Conservation (phyloP, 2,113 vertebrate genomes). For the Pterocles gutturalis region DNA sequence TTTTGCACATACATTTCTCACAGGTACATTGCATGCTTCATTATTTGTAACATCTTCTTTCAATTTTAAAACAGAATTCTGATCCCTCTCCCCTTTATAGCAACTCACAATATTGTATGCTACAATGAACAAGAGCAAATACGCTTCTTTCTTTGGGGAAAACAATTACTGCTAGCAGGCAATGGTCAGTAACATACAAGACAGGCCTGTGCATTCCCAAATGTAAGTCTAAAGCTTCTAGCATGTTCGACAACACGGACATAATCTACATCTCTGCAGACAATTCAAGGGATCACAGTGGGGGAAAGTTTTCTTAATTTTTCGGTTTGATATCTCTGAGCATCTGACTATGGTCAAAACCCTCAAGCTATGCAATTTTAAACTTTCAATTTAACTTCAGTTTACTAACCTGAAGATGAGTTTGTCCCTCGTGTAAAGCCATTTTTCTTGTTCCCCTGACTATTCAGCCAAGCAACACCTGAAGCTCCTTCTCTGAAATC, state of each 20-base stretch:
- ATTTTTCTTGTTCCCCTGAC: neutral
- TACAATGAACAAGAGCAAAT: neutral
- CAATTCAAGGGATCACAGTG: neutral
- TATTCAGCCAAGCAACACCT: constrained; percentile 7
- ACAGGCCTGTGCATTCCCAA: neutral
- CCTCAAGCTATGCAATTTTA: neutral
- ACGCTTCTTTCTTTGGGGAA: neutral
- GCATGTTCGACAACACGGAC: neutral
- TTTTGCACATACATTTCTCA: neutral
- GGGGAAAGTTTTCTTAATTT: neutral
- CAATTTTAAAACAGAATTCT: neutral
- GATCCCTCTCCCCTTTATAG: neutral
- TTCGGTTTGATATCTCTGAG: neutral
- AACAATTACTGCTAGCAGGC: neutral
- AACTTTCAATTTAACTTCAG: neutral
- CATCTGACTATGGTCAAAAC: neutral
- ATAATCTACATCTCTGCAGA: neutral
- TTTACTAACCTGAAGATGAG: neutral
- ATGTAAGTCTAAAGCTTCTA: neutral
- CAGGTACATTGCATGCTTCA: neutral
- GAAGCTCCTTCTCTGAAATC: neutral
- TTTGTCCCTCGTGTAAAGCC: neutral
- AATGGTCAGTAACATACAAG: neutral
- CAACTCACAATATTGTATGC: neutral
- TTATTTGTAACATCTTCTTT: neutral